Percentiles rank a stretch among this genome's conserved stretches.
These are phyloP conservation scores for Apamea sordens DNA, from an alignment of 2,888 invertebrate species.

Conservation along the genomic window DNA sequence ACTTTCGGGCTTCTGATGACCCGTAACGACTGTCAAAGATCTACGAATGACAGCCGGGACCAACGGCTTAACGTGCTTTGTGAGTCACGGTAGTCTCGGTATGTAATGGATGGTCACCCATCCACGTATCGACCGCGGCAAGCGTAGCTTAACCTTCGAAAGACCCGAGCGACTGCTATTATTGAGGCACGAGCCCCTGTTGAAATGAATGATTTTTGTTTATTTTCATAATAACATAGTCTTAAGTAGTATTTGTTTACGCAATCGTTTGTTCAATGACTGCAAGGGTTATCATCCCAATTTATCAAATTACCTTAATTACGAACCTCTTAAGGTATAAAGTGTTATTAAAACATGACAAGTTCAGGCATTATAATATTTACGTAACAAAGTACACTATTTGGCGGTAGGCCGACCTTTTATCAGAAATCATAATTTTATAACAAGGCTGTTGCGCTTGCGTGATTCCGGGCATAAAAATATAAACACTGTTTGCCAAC, in stretches of 20 bases:
- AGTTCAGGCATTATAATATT: slow-evolving; percentile 15
- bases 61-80: no score
- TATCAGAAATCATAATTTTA: slow-evolving; percentile 67
- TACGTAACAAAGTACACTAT: slow-evolving; percentile 49
- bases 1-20: not conserved
- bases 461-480: slow-evolving; percentile 70
- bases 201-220: not conserved
- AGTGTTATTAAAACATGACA: slow-evolving; percentile 30
- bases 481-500: slow-evolving; percentile 54
- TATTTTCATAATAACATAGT: not conserved
- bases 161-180: not conserved
- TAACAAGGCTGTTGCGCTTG: slow-evolving; percentile 73
- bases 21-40: no score
- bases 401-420: slow-evolving; percentile 61
- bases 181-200: not conserved
- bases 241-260: not conserved
- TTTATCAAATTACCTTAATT: slow-evolving; percentile 44
- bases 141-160: not conserved
- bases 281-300: slow-evolving; percentile 31
- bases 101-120: not conserved
- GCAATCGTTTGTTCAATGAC: not conserved
- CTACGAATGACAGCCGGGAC: no score
- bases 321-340: slow-evolving; percentile 10
- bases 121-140: not conserved
- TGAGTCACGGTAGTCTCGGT: not conserved